A percentile compares a stretch with the other conserved stretches of the same genome.
Conservation (phyloP, 1,140 invertebrate species). For the Meteorus sp. region DNA sequence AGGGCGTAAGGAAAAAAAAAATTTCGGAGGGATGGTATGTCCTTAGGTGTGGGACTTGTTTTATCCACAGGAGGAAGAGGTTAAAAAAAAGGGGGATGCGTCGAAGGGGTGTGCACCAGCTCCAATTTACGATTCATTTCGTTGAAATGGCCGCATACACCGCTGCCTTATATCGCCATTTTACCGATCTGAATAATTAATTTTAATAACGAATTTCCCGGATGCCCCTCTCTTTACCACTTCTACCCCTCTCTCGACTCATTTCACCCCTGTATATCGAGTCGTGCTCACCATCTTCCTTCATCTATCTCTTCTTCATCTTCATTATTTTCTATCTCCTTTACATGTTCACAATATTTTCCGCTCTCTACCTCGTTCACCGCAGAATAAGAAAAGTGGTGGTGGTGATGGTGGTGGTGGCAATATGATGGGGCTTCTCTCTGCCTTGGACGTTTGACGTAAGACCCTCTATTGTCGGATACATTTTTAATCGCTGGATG, state of each 20-base stretch:
- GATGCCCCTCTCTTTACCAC: neutral
- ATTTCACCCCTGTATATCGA: slow-evolving; percentile 28
- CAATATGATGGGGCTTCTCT: slow-evolving; percentile 19
- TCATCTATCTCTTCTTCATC: slow-evolving; percentile 2
- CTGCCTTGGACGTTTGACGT: slow-evolving; percentile 43
- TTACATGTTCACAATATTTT: too few relatives aligned
- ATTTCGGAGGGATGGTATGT: too few relatives aligned
- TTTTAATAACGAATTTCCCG: slow-evolving; percentile 56
- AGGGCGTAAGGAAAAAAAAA: too few relatives aligned
- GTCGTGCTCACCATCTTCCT: slow-evolving; percentile 22
- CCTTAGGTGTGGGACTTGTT: too few relatives aligned
- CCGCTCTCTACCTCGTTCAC: neutral
- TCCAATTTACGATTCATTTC: slow-evolving; percentile 58
- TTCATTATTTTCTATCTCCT: neutral
- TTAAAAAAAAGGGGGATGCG: slow-evolving; percentile 37
- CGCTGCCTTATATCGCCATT: slow-evolving; percentile 52
- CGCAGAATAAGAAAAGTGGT: too few relatives aligned
- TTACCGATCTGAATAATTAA: slow-evolving; percentile 58
- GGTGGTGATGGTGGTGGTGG: too few relatives aligned
- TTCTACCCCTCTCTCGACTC: neutral
- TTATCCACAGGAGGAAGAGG: neutral
- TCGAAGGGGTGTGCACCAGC: slow-evolving; percentile 43
- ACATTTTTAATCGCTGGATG: slow-evolving; percentile 41
- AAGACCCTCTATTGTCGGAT: slow-evolving; percentile 41
- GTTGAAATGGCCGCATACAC: slow-evolving; percentile 49